A percentile compares a stretch with the other conserved stretches of the same genome.
Evolutionary conservation across 2,797 vertebrate species (phyloP).

Genomic region (Lacerta viridis): DNA sequence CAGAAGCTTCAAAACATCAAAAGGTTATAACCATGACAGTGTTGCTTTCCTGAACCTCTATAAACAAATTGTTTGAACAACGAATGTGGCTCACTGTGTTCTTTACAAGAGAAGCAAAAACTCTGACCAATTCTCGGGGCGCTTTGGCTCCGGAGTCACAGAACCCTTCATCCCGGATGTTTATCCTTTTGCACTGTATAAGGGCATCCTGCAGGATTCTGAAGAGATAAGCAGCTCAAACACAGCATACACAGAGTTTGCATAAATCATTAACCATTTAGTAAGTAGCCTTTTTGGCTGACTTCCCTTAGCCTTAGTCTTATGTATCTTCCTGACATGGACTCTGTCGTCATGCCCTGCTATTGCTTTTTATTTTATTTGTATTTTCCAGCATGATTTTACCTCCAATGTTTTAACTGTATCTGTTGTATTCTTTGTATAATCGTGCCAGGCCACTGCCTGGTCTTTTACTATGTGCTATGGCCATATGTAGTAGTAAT

Average conservation of each 20-base stretch:
- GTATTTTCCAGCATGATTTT: no score
- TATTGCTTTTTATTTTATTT: no score
- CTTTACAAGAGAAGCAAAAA: slow-evolving; percentile 15
- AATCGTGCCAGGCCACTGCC: no score
- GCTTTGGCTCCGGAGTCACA: not conserved
- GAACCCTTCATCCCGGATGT: not conserved
- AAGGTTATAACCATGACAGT: not conserved
- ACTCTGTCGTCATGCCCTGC: no score
- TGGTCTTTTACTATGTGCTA: no score
- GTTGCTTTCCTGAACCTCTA: slow-evolving; percentile 11
- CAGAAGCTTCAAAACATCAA: slow-evolving; percentile 11
- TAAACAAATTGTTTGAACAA: slow-evolving; percentile 11
- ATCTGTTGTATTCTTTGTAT: no score
- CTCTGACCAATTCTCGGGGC: not conserved
- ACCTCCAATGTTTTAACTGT: no score
- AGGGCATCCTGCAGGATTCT: not conserved
- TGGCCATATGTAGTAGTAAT: no score
- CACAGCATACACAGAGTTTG: not conserved
- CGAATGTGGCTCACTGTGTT: not conserved
- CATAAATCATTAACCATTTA: not conserved
- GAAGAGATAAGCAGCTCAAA: not conserved
- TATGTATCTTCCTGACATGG: no score
- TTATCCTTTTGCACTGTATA: not conserved
- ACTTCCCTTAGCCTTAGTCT: no score
- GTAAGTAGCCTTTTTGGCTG: no score